These are phyloP conservation scores for Pseudopodoces humilis DNA, from an alignment of 2,113 vertebrate genomes.

Conservation along the genomic window DNA sequence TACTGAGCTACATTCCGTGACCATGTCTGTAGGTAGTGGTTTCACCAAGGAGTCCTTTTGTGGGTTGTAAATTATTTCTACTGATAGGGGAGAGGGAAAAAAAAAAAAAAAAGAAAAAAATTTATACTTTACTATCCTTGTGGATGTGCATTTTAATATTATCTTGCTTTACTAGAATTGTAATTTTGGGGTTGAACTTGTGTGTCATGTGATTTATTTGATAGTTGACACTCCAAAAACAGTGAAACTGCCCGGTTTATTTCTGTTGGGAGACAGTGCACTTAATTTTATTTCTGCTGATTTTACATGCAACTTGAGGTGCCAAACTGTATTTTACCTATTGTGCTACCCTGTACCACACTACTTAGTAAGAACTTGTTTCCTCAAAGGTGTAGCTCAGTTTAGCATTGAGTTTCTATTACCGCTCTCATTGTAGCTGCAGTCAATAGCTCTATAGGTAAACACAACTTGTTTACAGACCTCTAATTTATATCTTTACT, in stretches of 20 bases:
- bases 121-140: conserved; percentile 79
- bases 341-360: conserved; percentile 68
- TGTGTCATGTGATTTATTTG: conserved; percentile 72
- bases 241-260: conserved; percentile 60
- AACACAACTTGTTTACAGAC: conserved; percentile 75
- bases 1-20: conserved; percentile 82
- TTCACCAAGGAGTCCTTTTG: conserved; percentile 76
- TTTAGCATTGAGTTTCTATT: conserved; percentile 72
- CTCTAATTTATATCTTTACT: conserved; percentile 82
- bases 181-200: conserved; percentile 70
- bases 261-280: conserved; percentile 69
- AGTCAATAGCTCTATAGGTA: conserved; percentile 73
- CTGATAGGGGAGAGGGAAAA: conserved; percentile 57
- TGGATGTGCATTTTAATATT: conserved; percentile 77
- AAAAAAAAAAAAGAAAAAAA: background rate
- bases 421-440: conserved; percentile 76
- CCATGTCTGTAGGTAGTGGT: conserved; percentile 77
- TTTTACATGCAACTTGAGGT: conserved; percentile 73
- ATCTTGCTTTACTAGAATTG: conserved; percentile 73
- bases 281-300: conserved; percentile 68
- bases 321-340: conserved; percentile 76
- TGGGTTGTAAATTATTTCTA: conserved; percentile 84
- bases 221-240: conserved; percentile 65
- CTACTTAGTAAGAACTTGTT: conserved; percentile 71
- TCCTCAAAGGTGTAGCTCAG: conserved; percentile 75